phyloP scores from a whole-genome alignment of 2,113 vertebrate genomes.

The Lophotis ruficrista region DNA sequence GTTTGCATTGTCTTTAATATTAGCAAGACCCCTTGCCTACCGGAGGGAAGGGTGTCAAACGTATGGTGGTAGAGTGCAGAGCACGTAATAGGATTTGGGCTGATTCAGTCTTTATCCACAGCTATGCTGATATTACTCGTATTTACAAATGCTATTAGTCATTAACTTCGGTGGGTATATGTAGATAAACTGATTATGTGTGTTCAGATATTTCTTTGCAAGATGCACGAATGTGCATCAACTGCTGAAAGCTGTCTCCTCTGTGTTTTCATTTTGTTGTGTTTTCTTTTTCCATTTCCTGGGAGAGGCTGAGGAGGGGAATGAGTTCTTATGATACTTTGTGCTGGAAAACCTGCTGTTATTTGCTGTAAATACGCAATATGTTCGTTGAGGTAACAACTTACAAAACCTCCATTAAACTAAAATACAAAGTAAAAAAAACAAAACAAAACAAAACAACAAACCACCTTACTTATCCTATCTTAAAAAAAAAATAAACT shows the following conservation, averaged over 20 bases:
- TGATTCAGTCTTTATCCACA: neutral
- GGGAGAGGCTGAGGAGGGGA: neutral
- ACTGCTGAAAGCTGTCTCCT: neutral
- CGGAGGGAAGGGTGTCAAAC: neutral
- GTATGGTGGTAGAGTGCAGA: neutral
- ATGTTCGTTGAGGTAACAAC: neutral
- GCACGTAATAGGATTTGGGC: neutral
- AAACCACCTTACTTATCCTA: neutral
- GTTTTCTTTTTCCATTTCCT: neutral
- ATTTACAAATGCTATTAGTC: neutral
- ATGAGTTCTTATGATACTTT: neutral
- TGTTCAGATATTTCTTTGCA: neutral
- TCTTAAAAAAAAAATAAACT: neutral
- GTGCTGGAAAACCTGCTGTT: neutral
- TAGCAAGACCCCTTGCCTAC: neutral
- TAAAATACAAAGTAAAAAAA: neutral
- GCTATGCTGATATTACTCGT: neutral
- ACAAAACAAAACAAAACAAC: neutral
- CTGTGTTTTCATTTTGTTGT: neutral
- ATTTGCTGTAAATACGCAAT: neutral
- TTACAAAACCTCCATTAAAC: neutral
- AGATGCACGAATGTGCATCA: neutral
- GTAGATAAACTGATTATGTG: neutral
- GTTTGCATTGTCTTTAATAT: neutral
- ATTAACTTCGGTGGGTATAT: neutral